Percentiles rank a stretch among this genome's conserved stretches.
Conservation (phyloP, 2,888 invertebrate species). For the Odontomyia ornata region DNA sequence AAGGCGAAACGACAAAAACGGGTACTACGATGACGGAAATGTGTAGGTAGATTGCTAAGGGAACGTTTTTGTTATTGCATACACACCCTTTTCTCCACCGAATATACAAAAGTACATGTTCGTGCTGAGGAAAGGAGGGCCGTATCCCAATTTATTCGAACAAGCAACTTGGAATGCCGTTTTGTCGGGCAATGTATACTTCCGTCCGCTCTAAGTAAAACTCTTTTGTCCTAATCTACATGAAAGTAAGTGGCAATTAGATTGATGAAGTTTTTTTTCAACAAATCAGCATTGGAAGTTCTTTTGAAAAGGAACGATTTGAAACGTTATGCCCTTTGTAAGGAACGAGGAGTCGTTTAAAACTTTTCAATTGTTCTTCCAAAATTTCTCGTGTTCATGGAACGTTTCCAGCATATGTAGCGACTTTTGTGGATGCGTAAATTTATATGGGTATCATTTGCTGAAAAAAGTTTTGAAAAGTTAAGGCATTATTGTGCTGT, state of each 20-base stretch:
- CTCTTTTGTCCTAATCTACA: conserved; percentile 8
- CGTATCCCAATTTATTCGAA: neutral
- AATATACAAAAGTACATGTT: neutral
- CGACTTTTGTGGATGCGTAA: neutral
- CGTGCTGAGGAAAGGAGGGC: neutral
- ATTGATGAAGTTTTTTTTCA: neutral
- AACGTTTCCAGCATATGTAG: neutral
- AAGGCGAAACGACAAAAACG: conserved; percentile 29
- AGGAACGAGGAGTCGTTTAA: neutral
- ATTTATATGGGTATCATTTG: too few relatives aligned
- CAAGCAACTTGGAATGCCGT: neutral
- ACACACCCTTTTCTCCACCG: neutral
- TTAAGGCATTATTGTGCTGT: too few relatives aligned
- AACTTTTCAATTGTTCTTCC: neutral
- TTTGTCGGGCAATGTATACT: neutral
- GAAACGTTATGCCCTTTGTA: neutral
- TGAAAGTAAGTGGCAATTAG: conserved; percentile 28
- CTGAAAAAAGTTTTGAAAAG: too few relatives aligned
- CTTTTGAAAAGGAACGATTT: neutral
- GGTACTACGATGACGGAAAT: neutral
- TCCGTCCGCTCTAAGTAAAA: conserved; percentile 1
- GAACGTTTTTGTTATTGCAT: neutral
- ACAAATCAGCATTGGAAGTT: neutral
- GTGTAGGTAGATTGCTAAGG: neutral
- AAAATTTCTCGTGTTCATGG: neutral